A percentile compares a stretch with the other conserved stretches of the same genome.
These are phyloP conservation scores for Aphaenogaster ashmeadi DNA, from an alignment of 1,140 invertebrate species.

Conservation along the genomic window DNA sequence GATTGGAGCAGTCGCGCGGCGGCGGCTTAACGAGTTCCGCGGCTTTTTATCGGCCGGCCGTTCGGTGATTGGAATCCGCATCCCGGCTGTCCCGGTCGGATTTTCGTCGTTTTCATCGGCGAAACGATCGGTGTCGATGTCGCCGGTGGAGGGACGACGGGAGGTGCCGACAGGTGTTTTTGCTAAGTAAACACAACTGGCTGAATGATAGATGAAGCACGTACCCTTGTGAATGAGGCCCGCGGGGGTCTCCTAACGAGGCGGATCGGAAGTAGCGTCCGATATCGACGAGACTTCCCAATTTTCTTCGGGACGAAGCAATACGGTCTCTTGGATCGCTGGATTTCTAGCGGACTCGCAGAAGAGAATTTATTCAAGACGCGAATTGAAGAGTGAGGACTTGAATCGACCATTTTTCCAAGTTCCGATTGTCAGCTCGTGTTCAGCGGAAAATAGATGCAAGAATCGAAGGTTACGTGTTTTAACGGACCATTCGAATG, in stretches of 20 bases:
- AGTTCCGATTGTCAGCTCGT: not conserved
- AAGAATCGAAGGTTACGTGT: not conserved
- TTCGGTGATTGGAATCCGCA: slow-evolving; percentile 70
- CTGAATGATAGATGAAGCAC: slow-evolving; percentile 42
- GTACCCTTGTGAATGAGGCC: not conserved
- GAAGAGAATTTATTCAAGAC: not conserved
- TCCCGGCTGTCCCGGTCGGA: slow-evolving; percentile 41
- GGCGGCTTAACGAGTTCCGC: slow-evolving; percentile 72
- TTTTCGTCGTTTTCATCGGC: slow-evolving; percentile 60
- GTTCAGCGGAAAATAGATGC: not conserved
- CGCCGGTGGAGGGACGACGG: not conserved
- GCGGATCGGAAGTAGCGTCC: not conserved
- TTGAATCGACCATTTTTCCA: not conserved
- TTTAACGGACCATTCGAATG: not conserved
- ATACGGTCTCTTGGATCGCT: not conserved
- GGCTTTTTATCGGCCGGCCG: slow-evolving; percentile 72
- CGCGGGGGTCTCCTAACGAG: not conserved
- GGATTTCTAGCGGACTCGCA: not conserved
- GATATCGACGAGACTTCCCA: not conserved
- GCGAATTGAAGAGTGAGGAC: not conserved
- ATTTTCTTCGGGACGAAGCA: not conserved
- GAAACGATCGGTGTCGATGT: slow-evolving; percentile 62
- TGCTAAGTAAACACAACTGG: slow-evolving; percentile 46
- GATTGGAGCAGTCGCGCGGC: slow-evolving; percentile 20
- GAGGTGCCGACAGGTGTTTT: slow-evolving; percentile 62